These are phyloP conservation scores for Epinotia brunnichana DNA, from an alignment of 2,888 invertebrate genomes.

Conservation along the genomic window DNA sequence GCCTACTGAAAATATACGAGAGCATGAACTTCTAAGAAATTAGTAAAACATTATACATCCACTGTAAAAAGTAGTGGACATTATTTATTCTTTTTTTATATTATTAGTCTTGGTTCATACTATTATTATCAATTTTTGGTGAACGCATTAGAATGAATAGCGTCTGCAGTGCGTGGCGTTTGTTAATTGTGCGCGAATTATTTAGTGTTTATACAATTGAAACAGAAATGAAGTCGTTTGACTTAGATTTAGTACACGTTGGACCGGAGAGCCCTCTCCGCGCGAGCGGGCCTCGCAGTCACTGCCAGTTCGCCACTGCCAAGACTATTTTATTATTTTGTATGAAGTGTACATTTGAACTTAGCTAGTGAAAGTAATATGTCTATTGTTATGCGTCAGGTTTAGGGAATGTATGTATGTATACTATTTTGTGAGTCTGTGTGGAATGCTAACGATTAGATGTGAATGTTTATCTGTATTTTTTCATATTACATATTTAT, in stretches of 20 bases:
- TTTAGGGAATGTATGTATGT: constrained; percentile 47
- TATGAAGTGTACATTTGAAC: constrained; percentile 77
- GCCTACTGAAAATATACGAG: constrained; percentile 29
- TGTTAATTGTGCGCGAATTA: constrained; percentile 41
- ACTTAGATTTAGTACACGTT: neutral
- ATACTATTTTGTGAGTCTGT: constrained; percentile 45
- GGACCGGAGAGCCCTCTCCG: neutral
- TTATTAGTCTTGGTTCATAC: constrained; percentile 27
- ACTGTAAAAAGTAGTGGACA: constrained; percentile 57
- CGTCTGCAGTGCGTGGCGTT: neutral
- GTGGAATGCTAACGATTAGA: constrained; percentile 33
- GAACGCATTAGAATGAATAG: constrained; percentile 11
- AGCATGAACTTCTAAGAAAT: constrained; percentile 60
- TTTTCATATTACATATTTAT: constrained; percentile 22
- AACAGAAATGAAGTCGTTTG: constrained; percentile 6
- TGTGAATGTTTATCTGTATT: constrained; percentile 24
- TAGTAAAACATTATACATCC: constrained; percentile 44
- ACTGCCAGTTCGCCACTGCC: constrained; percentile 17
- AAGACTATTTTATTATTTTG: constrained; percentile 60
- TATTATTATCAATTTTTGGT: constrained; percentile 10
- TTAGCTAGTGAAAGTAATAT: constrained; percentile 77
- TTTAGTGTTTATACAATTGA: constrained; percentile 49
- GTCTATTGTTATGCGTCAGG: constrained; percentile 50
- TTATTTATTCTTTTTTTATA: constrained; percentile 60
- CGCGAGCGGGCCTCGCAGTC: neutral